Conservation (phyloP, 2,888 invertebrate genomes). For the Drosophila paranaensis region DNA sequence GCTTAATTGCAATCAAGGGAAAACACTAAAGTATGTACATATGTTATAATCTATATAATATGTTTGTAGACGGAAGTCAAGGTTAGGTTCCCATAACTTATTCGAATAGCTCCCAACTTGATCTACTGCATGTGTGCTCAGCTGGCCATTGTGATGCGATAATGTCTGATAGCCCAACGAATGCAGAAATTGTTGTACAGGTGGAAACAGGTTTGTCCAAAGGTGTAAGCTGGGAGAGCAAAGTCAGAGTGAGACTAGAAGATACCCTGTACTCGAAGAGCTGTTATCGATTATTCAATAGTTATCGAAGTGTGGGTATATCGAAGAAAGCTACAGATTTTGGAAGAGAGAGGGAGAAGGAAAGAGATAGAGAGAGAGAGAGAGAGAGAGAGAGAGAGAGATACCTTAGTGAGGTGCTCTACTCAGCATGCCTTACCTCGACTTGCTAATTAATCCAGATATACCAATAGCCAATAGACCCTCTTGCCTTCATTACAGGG, state of each 20-base stretch:
- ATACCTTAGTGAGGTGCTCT: background rate
- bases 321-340: no score
- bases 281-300: background rate
- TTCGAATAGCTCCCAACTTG: background rate
- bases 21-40: background rate
- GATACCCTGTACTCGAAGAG: background rate
- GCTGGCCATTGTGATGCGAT: conserved; percentile 21
- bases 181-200: conserved; percentile 5
- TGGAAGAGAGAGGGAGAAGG: no score
- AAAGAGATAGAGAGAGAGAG: no score
- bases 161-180: conserved; percentile 21
- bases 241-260: no score
- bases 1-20: conserved; percentile 6
- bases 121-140: conserved; percentile 6
- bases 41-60: background rate
- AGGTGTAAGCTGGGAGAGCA: background rate
- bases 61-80: background rate
- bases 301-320: no score
- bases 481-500: background rate
- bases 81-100: conserved; percentile 22
- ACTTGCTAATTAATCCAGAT: background rate
- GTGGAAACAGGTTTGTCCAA: conserved; percentile 13
- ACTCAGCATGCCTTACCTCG: background rate
- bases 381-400: no score
- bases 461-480: background rate